Percentiles rank a stretch among this genome's conserved stretches.
These are phyloP conservation scores for Momotus momota DNA, from an alignment of 2,797 vertebrate species.

Conservation along the genomic window DNA sequence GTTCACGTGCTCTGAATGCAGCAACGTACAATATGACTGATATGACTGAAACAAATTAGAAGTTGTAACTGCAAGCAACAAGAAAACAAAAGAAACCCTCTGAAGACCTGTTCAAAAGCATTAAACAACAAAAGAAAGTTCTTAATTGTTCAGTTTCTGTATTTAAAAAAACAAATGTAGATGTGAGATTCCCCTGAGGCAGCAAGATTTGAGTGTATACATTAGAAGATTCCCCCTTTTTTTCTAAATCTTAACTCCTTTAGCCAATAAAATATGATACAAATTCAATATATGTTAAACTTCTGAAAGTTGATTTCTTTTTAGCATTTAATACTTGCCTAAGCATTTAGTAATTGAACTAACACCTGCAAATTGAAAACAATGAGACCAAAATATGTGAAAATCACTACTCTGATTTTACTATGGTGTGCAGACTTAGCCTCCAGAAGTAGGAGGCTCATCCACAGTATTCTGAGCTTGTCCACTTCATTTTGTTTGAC, in stretches of 20 bases:
- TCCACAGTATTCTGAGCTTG: background rate
- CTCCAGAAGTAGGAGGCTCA: background rate
- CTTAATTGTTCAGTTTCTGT: background rate
- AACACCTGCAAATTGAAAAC: background rate
- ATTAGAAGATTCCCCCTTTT: background rate
- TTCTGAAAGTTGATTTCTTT: background rate
- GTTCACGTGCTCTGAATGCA: background rate
- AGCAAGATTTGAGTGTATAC: background rate
- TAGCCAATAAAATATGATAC: background rate
- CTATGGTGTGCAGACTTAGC: background rate
- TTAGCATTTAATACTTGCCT: background rate
- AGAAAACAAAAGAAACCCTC: background rate
- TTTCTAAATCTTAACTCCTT: background rate
- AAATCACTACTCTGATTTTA: background rate
- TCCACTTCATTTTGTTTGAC: background rate
- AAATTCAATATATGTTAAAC: background rate
- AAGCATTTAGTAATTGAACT: background rate
- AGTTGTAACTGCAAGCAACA: background rate
- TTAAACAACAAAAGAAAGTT: background rate
- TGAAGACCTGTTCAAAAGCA: background rate
- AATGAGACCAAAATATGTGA: background rate
- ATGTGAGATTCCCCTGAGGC: background rate
- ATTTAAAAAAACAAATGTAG: background rate
- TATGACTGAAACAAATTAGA: background rate
- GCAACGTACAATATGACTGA: background rate